These are phyloP conservation scores for Picus viridis DNA, from an alignment of 2,797 vertebrate genomes.

Conservation along the genomic window DNA sequence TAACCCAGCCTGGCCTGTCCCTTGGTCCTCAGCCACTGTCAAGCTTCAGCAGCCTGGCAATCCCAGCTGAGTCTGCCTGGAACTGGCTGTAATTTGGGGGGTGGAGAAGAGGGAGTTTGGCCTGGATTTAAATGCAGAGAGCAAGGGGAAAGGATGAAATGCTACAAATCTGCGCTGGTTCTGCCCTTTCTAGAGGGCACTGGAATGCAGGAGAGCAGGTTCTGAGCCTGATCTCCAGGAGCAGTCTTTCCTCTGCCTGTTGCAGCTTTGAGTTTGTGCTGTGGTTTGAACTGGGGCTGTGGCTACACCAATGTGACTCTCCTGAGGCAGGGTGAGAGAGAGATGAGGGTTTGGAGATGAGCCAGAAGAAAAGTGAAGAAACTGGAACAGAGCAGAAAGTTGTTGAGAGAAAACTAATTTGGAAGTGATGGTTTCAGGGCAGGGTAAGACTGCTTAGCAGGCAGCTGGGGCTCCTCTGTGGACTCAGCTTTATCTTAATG, in stretches of 20 bases:
- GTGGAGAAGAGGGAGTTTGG: not conserved
- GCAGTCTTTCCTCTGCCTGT: not conserved
- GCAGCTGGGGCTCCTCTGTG: constrained; percentile 2
- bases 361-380: not conserved
- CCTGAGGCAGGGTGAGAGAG: not conserved
- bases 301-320: not conserved
- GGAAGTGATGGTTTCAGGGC: constrained; percentile 4
- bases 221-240: not conserved
- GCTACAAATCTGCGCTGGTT: not conserved
- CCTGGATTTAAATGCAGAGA: not conserved
- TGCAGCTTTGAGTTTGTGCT: not conserved
- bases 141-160: not conserved
- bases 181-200: not conserved
- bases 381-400: not conserved
- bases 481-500: constrained; percentile 61
- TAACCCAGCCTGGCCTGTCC: not conserved
- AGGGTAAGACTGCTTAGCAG: constrained; percentile 38
- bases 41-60: not conserved
- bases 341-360: not conserved
- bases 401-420: constrained; percentile 21
- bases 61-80: not conserved
- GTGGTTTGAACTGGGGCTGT: not conserved
- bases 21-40: not conserved
- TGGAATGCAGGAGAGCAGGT: not conserved
- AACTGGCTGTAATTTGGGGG: not conserved